Conservation (phyloP, 2,888 invertebrate genomes). For the Apocheima hispidaria region DNA sequence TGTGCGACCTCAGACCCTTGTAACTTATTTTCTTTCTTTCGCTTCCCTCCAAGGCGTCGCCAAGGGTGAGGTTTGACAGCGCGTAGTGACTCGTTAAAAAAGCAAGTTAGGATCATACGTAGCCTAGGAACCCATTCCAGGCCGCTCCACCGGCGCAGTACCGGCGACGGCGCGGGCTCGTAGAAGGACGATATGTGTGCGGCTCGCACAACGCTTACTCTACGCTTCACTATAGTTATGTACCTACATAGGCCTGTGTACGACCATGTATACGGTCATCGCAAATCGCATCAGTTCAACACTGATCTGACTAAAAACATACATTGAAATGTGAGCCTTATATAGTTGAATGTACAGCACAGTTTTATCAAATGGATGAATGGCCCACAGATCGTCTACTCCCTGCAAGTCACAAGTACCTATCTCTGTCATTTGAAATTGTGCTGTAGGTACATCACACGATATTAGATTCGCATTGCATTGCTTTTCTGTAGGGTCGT, state of each 20-base stretch:
- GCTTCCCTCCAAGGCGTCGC: no score
- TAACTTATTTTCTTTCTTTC: no score
- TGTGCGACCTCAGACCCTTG: not conserved
- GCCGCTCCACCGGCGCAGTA: not conserved
- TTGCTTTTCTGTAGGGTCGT: not conserved
- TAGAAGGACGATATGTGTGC: slow-evolving; percentile 53
- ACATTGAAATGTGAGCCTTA: not conserved
- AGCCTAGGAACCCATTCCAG: no score
- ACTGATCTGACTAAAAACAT: not conserved
- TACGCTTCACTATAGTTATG: slow-evolving; percentile 16
- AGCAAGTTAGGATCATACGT: not conserved
- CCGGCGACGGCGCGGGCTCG: slow-evolving; percentile 38
- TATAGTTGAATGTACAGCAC: no score
- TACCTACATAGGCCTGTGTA: slow-evolving; percentile 18
- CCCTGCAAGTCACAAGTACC: no score
- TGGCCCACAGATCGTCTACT: no score
- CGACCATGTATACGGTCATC: slow-evolving; percentile 9
- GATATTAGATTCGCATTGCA: not conserved
- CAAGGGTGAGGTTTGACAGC: no score
- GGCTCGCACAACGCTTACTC: slow-evolving; percentile 30
- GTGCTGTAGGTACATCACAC: no score
- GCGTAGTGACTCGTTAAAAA: not conserved
- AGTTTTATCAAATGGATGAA: no score
- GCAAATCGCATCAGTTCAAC: not conserved
- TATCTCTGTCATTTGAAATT: not conserved